These are phyloP conservation scores for Grus americana DNA, from an alignment of 2,113 vertebrate genomes.

Conservation along the genomic window DNA sequence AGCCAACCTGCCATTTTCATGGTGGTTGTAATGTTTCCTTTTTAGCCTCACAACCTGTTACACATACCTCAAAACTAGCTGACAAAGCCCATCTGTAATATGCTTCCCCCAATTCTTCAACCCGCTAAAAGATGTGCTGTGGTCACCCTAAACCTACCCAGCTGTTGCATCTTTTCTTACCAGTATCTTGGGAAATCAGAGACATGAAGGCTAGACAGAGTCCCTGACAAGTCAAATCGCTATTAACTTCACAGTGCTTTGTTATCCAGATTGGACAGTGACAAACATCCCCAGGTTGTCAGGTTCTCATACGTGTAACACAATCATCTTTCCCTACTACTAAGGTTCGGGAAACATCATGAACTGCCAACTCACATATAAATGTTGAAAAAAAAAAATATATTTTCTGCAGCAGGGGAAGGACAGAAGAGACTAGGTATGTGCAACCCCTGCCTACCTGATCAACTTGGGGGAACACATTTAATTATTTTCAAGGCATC, in stretches of 20 bases:
- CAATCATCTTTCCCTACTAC: background rate
- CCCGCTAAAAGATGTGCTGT: background rate
- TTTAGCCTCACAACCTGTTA: accelerated
- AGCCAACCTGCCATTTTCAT: background rate
- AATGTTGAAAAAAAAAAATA: background rate
- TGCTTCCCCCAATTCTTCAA: accelerated
- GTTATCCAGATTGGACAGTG: background rate
- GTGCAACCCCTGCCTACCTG: background rate
- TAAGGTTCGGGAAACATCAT: background rate
- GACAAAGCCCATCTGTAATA: background rate
- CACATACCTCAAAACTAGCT: accelerated
- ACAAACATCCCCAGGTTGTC: background rate
- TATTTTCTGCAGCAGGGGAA: background rate
- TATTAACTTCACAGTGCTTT: background rate
- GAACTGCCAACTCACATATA: accelerated
- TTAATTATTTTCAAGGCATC: background rate
- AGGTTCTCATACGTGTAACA: background rate
- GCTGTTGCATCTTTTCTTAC: background rate
- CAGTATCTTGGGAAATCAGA: background rate
- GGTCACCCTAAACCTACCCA: background rate
- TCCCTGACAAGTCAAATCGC: background rate
- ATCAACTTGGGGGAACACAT: background rate
- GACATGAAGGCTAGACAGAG: background rate
- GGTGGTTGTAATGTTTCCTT: background rate
- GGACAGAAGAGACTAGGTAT: background rate